Evolutionary conservation across 2,797 vertebrate species (phyloP).

Genomic region (Dermochelys coriacea): DNA sequence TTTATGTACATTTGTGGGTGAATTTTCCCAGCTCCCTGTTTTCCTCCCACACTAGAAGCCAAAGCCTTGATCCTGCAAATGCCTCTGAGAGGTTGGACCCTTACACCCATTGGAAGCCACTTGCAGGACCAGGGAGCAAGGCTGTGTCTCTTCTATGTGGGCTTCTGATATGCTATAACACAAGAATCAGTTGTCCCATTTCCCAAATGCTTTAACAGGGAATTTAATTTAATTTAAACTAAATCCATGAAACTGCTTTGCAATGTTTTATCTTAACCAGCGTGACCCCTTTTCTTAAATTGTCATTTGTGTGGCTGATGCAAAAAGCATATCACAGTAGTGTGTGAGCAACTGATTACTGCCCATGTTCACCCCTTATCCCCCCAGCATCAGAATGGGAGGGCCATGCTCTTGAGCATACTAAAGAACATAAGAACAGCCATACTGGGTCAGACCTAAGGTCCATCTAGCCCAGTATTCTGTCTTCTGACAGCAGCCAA

Average conservation of each 20-base stretch:
- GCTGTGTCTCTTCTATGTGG: rapidly evolving
- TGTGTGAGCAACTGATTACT: neutral
- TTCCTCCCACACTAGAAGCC: neutral
- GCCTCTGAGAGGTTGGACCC: neutral
- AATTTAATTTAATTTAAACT: neutral
- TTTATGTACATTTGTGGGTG: neutral
- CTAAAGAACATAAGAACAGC: no score
- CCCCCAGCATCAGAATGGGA: neutral
- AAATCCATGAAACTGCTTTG: rapidly evolving
- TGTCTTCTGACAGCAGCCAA: no score
- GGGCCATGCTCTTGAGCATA: neutral
- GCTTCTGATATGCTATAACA: rapidly evolving
- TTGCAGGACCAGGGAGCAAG: rapidly evolving
- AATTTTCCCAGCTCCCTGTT: neutral
- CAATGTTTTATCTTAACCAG: neutral
- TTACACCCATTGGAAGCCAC: neutral
- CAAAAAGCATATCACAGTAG: neutral
- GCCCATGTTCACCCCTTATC: neutral
- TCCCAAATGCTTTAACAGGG: neutral
- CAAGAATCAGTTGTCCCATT: rapidly evolving
- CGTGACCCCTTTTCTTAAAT: neutral
- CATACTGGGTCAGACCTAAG: no score
- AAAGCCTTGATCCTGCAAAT: rapidly evolving
- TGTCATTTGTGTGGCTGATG: rapidly evolving
- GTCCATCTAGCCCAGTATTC: no score